Evolutionary conservation across 2,113 vertebrate species (phyloP), one percentile per base, ranked within the genome.

Genomic region (Etia nguti): DNA sequence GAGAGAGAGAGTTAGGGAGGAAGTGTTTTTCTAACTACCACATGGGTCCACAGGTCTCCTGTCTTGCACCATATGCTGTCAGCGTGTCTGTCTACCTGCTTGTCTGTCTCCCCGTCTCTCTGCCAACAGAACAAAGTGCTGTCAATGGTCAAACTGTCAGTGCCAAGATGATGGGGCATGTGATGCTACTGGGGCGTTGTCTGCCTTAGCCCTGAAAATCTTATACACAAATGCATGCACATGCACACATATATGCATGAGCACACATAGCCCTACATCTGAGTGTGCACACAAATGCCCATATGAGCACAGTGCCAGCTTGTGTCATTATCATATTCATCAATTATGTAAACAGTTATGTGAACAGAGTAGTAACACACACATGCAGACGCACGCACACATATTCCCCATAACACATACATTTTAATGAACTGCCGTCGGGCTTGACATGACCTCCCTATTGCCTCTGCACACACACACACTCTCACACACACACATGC

Each of bases 321-420:
- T 96, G 96, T 93, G 91, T 96, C 94, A 96, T 97, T 97, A 96
- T 95, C 95, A 96, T 96, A 96, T 95, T 97, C 95, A 97, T 97
- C 95, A 97, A 96, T 96, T 96, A 96, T 96, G 96, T 96, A 96
- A 96, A 96, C 95, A 88, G 84, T 96, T 94, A 95, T 96, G 94
- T 94, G 95, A 96, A 96, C 95, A 91, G 52, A 79, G 91, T 68
- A 86, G 83, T 48, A 88, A 56, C 84, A 90, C 86, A 89, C 89
- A 84, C 83, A 86, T 31, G 34, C 65, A 87, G 9, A 83, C 11
- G 6, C 56, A 82, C 5, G 18, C 50, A 87, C 70, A 81, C 85
- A 56, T 75, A 88, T 88, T 92, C 91, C 88, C 87, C 90, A 90
- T 95, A 95, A 95, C 86, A 92, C 92, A 95, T 95, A 93, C 94